phyloP scores from a whole-genome alignment of 92 coral and sea anemone genomes.

The Porites lobata region DNA sequence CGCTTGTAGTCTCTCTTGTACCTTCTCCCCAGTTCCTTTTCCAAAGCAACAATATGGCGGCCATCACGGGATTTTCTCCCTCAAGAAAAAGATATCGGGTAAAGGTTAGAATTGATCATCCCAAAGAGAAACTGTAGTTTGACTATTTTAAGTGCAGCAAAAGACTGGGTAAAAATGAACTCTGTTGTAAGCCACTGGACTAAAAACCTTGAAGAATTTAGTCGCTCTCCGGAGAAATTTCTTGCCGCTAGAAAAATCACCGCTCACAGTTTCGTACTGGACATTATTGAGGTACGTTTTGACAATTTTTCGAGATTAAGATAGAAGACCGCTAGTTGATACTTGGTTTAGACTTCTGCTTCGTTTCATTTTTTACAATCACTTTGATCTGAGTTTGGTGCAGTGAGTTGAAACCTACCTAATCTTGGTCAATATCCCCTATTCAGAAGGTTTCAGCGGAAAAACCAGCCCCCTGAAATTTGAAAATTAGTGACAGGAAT shows the following conservation, averaged over 20 bases:
- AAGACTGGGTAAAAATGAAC: constrained; percentile 18
- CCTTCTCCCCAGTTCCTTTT: constrained; percentile 1
- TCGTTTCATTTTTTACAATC: too few relatives aligned
- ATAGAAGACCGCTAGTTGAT: not conserved
- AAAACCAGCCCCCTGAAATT: too few relatives aligned
- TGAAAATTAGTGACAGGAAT: too few relatives aligned
- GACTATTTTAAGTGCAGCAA: not conserved
- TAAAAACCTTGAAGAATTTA: constrained; percentile 38
- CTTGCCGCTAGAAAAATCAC: constrained; percentile 51
- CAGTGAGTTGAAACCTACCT: too few relatives aligned
- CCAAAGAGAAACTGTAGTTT: not conserved
- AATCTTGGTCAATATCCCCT: too few relatives aligned
- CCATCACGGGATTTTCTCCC: not conserved
- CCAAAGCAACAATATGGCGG: constrained; percentile 22
- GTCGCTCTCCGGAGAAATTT: constrained; percentile 60
- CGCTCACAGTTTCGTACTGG: constrained; percentile 82
- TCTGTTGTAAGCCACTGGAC: constrained; percentile 23
- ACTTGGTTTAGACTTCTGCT: too few relatives aligned
- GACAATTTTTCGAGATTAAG: too few relatives aligned
- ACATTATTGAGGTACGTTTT: constrained; percentile 82
- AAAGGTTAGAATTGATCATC: too few relatives aligned
- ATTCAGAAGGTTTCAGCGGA: too few relatives aligned
- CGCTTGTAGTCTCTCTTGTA: not conserved
- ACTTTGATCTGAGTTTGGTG: too few relatives aligned
- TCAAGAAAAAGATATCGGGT: not conserved